These are phyloP conservation scores for Aleiodes testaceus DNA, from an alignment of 2,888 invertebrate species.

Conservation along the genomic window DNA sequence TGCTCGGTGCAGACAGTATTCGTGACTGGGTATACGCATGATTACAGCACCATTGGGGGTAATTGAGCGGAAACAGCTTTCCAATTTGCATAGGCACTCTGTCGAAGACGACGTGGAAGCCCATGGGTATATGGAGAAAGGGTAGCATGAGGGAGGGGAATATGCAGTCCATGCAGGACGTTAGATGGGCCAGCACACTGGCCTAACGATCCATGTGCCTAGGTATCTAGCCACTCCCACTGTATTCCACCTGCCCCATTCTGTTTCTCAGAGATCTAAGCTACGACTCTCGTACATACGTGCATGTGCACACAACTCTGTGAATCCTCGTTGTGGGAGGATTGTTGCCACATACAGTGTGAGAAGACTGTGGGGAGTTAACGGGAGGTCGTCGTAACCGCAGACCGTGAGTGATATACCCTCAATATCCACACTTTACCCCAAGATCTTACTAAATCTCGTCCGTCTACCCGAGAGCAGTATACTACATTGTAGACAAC, in stretches of 20 bases:
- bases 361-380: slow-evolving; percentile 39
- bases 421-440: slow-evolving; percentile 70
- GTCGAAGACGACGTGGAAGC: slow-evolving; percentile 59
- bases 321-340: background rate
- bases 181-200: slow-evolving; percentile 25
- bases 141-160: slow-evolving; percentile 45
- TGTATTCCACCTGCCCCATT: slow-evolving; percentile 13
- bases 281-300: slow-evolving; percentile 30
- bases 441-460: slow-evolving; percentile 68
- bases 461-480: slow-evolving; percentile 54
- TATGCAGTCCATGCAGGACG: slow-evolving; percentile 53
- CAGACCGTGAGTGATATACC: slow-evolving; percentile 68
- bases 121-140: slow-evolving; percentile 27
- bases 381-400: slow-evolving; percentile 57
- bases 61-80: slow-evolving; percentile 62
- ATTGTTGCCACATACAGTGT: slow-evolving; percentile 30
- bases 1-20: slow-evolving; percentile 10
- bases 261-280: slow-evolving; percentile 18
- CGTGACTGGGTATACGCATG: slow-evolving; percentile 52
- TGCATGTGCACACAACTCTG: slow-evolving; percentile 22
- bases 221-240: slow-evolving; percentile 40
- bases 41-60: slow-evolving; percentile 58
- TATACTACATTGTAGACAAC: slow-evolving; percentile 32
- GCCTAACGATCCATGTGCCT: slow-evolving; percentile 51
- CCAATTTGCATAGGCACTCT: slow-evolving; percentile 60